Evolutionary conservation across 2,113 vertebrate species (phyloP), one percentile per base, ranked within the genome.

Genomic region (Ardeotis arabs): DNA sequence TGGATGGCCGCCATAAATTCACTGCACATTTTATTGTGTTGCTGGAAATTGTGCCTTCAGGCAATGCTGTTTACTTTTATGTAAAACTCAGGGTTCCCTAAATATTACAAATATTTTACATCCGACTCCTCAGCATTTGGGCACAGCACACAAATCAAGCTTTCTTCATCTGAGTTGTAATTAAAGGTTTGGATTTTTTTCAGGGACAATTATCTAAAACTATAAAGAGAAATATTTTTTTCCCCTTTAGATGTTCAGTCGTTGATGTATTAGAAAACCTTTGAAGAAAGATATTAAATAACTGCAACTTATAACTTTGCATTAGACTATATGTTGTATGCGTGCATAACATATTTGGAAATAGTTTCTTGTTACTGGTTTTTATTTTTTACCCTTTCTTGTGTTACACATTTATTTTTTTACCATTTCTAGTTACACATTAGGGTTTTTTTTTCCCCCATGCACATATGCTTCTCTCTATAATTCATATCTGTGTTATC

Each of bases 1-100:
- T 99, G 99, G 99, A 99, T 99, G 99, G 99, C 99, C 99, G 98
- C 99, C 99, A 99, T 99, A 99, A 99, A 99, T 99, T 99, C 99
- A 99, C 98, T 99, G 99, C 99, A 99, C 99, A 99, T 99, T 99
- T 99, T 99, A 99, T 99, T 99, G 99, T 99, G 99, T 99, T 99
- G 99, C 99, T 98, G 98, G 98, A 99, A 99, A 99, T 99, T 99
- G 99, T 99, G 99, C 99, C 99, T 99, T 98, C 99, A 99, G 99
- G 99, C 99, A 99, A 99, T 98, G 99, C 99, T 99, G 99, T 99
- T 99, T 99, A 99, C 99, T 99, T 99, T 99, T 99, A 99, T 99
- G 99, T 99, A 99, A 99, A 99, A 99, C 99, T 99, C 98, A 97
- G 98, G 98, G 98, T 98, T 99, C 98, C 98, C 98, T 98, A 99